Conservation (phyloP, 2,113 vertebrate species). For the Tetraodon nigroviridis region DNA sequence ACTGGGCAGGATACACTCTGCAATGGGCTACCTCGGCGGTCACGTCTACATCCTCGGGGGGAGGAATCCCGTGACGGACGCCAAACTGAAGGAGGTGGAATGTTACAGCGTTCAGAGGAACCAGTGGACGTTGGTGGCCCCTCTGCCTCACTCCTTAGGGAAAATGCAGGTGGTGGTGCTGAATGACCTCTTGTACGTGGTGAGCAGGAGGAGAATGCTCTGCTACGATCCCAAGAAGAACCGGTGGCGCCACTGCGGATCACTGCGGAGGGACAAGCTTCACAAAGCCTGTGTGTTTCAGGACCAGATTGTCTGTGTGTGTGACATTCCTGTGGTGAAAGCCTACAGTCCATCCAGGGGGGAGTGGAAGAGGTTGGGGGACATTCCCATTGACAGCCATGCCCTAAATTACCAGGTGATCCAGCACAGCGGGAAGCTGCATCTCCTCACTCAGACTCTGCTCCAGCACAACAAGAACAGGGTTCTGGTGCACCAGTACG, state of each 20-base stretch:
- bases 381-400: slow-evolving; percentile 81
- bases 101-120: slow-evolving; percentile 86
- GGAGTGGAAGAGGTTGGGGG: slow-evolving; percentile 80
- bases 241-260: slow-evolving; percentile 83
- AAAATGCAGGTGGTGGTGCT: slow-evolving; percentile 83
- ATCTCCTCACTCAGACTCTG: slow-evolving; percentile 81
- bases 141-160: slow-evolving; percentile 81
- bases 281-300: slow-evolving; percentile 86
- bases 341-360: slow-evolving; percentile 82
- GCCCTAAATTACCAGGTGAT: slow-evolving; percentile 85
- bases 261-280: slow-evolving; percentile 80
- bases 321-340: slow-evolving; percentile 83
- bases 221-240: slow-evolving; percentile 83
- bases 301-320: slow-evolving; percentile 86
- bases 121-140: slow-evolving; percentile 83
- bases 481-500: slow-evolving; percentile 84
- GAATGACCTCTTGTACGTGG: slow-evolving; percentile 82
- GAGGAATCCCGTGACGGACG: slow-evolving; percentile 76
- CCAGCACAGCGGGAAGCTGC: slow-evolving; percentile 75
- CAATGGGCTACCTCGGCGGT: slow-evolving; percentile 83
- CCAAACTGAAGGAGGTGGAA: slow-evolving; percentile 82
- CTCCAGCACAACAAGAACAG: slow-evolving; percentile 84
- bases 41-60: slow-evolving; percentile 83
- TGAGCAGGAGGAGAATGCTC: slow-evolving; percentile 83
- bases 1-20: slow-evolving; percentile 79